These are phyloP conservation scores for Drosophila anomelani DNA, from an alignment of 2,888 invertebrate genomes.

Conservation along the genomic window DNA sequence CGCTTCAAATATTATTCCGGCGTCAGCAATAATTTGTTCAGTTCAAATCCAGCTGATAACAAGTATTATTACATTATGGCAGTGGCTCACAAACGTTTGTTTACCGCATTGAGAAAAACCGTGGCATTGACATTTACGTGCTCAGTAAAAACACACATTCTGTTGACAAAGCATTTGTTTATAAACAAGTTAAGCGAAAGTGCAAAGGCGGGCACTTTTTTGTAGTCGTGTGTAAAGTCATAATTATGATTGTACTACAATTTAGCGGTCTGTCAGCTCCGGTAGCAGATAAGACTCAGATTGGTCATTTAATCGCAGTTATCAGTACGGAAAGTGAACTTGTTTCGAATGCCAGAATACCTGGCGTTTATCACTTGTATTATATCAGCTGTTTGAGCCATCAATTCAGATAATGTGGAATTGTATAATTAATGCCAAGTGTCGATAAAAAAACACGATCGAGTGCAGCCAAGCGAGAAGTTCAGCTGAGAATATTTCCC, in stretches of 20 bases:
- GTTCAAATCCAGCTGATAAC: constrained; percentile 49
- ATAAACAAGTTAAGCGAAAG: constrained; percentile 16
- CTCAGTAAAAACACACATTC: constrained; percentile 23
- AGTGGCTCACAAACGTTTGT: constrained; percentile 3
- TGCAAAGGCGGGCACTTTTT: constrained; percentile 15
- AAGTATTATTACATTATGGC: constrained; percentile 15
- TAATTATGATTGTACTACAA: constrained; percentile 35
- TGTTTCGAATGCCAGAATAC: neutral
- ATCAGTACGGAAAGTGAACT: constrained; percentile 49
- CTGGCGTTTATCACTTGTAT: neutral
- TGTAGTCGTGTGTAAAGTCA: constrained; percentile 17
- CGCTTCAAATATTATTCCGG: neutral
- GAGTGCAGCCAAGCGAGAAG: constrained; percentile 30
- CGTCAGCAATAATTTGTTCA: neutral
- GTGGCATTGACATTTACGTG: constrained; percentile 40
- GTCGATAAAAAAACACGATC: constrained; percentile 12
- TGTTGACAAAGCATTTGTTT: constrained; percentile 44
- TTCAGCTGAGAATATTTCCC: constrained; percentile 27
- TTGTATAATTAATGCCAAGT: constrained; percentile 12
- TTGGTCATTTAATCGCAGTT: constrained; percentile 10
- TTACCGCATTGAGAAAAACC: constrained; percentile 37
- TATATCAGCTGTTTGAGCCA: constrained; percentile 29
- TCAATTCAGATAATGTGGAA: constrained; percentile 4
- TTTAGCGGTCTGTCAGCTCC: constrained; percentile 45
- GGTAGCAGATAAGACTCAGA: constrained; percentile 46